These are phyloP conservation scores for Caenorhabditis panamensis DNA, from an alignment of 2,888 invertebrate species.

Conservation along the genomic window DNA sequence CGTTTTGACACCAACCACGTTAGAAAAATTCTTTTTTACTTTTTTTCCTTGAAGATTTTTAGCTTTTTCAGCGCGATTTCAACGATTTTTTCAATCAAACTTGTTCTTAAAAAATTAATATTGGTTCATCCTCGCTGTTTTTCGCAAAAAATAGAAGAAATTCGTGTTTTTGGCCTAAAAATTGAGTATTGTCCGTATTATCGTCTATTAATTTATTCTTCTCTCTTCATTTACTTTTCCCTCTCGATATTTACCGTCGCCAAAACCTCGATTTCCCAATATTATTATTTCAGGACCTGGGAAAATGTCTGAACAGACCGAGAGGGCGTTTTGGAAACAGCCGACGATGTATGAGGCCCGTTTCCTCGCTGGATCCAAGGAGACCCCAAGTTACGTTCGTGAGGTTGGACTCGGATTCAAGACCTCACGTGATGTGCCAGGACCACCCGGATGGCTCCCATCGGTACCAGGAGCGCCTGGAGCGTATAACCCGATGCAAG, in stretches of 20 bases:
- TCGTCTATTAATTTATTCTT: not conserved
- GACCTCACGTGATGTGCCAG: conserved; percentile 92
- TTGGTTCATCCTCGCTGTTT: not conserved
- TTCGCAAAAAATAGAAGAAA: not conserved
- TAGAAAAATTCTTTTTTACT: conserved; percentile 50
- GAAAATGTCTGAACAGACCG: conserved; percentile 87
- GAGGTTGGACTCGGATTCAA: conserved; percentile 97
- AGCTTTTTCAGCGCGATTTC: conserved; percentile 23
- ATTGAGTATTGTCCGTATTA: not conserved
- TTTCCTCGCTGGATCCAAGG: conserved; percentile 84
- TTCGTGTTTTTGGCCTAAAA: not conserved
- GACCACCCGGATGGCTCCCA: conserved; percentile 14
- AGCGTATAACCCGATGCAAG: too few relatives aligned
- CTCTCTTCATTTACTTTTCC: too few relatives aligned
- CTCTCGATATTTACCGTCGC: too few relatives aligned
- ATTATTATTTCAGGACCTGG: conserved; percentile 65
- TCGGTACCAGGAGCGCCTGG: conserved; percentile 47
- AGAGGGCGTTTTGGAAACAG: conserved; percentile 96
- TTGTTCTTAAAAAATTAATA: not conserved
- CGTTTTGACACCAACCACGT: too few relatives aligned
- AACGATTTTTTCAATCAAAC: not conserved
- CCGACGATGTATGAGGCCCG: conserved; percentile 88
- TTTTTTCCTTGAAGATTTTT: conserved; percentile 53
- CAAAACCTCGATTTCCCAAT: too few relatives aligned
- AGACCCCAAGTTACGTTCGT: conserved; percentile 88